A percentile compares a stretch with the other conserved stretches of the same genome.
Conservation (phyloP, 2,888 invertebrate genomes). For the Phyto melanocephala region DNA sequence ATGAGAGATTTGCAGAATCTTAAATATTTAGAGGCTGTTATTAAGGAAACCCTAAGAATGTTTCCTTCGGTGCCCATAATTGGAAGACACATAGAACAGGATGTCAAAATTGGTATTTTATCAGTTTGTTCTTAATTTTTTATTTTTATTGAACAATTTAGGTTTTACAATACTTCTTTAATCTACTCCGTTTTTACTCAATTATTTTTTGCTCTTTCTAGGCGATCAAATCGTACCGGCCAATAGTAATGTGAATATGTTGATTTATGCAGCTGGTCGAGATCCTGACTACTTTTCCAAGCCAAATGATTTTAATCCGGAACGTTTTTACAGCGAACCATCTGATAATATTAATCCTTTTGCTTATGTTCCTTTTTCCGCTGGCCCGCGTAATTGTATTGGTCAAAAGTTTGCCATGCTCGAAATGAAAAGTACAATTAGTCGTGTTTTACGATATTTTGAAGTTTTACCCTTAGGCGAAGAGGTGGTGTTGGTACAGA, state of each 20-base stretch:
- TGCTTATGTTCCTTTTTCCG: constrained; percentile 80
- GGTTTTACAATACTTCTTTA: no score
- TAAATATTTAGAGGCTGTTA: constrained; percentile 81
- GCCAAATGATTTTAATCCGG: constrained; percentile 73
- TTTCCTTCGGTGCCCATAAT: constrained; percentile 84
- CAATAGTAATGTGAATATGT: constrained; percentile 69
- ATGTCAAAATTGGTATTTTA: constrained; percentile 80
- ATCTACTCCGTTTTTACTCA: no score
- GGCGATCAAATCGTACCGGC: constrained; percentile 72
- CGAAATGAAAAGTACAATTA: constrained; percentile 74
- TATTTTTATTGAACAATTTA: no score
- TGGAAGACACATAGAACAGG: constrained; percentile 80
- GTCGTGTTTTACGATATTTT: constrained; percentile 71
- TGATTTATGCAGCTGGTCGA: constrained; percentile 71
- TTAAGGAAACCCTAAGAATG: constrained; percentile 83
- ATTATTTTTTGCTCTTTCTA: constrained; percentile 53
- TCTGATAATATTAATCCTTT: constrained; percentile 76
- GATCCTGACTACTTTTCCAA: constrained; percentile 72
- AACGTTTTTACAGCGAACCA: constrained; percentile 77
- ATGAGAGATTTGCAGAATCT: constrained; percentile 70
- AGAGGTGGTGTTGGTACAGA: constrained; percentile 68
- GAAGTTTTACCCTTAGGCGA: constrained; percentile 72
- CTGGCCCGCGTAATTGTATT: constrained; percentile 81
- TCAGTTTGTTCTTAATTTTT: not conserved
- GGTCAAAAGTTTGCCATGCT: constrained; percentile 76